Percentiles rank a stretch among this genome's conserved stretches.
These are phyloP conservation scores for Ciconia maguari DNA, from an alignment of 2,113 vertebrate genomes.

Conservation along the genomic window DNA sequence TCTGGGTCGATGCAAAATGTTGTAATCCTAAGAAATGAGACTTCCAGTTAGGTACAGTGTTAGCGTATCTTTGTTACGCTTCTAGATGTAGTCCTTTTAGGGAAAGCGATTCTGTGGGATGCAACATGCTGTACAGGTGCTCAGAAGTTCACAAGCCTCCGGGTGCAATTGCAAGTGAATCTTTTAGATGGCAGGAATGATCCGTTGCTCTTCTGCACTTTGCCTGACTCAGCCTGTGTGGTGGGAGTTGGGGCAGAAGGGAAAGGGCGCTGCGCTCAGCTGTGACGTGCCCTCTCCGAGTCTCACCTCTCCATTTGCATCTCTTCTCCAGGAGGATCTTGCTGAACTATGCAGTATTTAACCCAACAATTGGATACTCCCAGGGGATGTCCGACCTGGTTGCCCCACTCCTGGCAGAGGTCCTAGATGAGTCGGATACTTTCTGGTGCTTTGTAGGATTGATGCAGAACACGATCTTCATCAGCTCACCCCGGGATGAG, in stretches of 20 bases:
- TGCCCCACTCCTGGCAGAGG: constrained; percentile 91
- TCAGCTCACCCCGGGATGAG: constrained; percentile 94
- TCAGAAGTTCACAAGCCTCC: not conserved
- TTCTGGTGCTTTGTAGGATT: constrained; percentile 99
- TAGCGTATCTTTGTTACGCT: not conserved
- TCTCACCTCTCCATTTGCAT: not conserved
- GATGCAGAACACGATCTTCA: constrained; percentile 98
- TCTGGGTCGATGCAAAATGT: not conserved
- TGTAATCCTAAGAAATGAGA: not conserved
- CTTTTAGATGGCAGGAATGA: not conserved
- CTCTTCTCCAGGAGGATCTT: constrained; percentile 83
- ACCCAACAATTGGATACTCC: constrained; percentile 90
- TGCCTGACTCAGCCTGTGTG: not conserved
- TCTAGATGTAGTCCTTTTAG: not conserved
- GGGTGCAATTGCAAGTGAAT: not conserved
- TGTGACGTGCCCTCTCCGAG: not conserved
- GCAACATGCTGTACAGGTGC: not conserved
- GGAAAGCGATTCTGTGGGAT: not conserved
- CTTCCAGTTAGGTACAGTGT: not conserved
- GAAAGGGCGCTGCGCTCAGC: not conserved
- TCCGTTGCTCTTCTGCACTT: not conserved
- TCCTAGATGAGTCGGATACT: constrained; percentile 94
- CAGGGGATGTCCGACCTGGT: constrained; percentile 98
- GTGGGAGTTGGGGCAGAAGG: not conserved
- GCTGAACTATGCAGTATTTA: constrained; percentile 94